Conservation (phyloP, 1,140 invertebrate genomes). For the Hormaphis cornu region DNA sequence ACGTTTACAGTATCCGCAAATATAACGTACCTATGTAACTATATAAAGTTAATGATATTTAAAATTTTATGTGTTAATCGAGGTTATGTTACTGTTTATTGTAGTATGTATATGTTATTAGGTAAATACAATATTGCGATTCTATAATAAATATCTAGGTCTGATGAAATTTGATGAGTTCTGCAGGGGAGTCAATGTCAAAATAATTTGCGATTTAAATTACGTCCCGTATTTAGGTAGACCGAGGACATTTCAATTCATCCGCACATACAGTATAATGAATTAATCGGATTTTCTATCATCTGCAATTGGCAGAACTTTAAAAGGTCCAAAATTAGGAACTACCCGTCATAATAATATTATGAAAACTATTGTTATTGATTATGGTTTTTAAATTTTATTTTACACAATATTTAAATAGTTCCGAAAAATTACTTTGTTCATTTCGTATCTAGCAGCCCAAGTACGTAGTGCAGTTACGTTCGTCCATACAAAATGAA, state of each 20-base stretch:
- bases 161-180: neutral
- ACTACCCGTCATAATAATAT: too few relatives aligned
- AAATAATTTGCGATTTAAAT: conserved; percentile 18
- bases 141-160: neutral
- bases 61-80: neutral
- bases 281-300: neutral
- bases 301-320: neutral
- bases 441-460: too few relatives aligned
- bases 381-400: too few relatives aligned
- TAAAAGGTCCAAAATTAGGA: neutral
- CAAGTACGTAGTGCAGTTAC: too few relatives aligned
- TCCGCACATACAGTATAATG: neutral
- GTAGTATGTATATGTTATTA: too few relatives aligned
- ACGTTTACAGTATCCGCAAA: neutral
- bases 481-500: too few relatives aligned
- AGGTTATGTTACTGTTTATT: too few relatives aligned
- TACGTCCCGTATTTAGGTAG: neutral
- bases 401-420: too few relatives aligned
- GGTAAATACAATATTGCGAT: neutral
- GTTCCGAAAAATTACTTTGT: too few relatives aligned
- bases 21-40: neutral
- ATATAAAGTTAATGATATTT: too few relatives aligned
- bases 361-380: too few relatives aligned
- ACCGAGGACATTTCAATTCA: conserved; percentile 9
- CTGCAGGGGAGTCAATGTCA: conserved; percentile 6